Evolutionary conservation across 2,888 invertebrate genomes (phyloP), one percentile per base, ranked within the genome.

Genomic region (Apodemia zela): DNA sequence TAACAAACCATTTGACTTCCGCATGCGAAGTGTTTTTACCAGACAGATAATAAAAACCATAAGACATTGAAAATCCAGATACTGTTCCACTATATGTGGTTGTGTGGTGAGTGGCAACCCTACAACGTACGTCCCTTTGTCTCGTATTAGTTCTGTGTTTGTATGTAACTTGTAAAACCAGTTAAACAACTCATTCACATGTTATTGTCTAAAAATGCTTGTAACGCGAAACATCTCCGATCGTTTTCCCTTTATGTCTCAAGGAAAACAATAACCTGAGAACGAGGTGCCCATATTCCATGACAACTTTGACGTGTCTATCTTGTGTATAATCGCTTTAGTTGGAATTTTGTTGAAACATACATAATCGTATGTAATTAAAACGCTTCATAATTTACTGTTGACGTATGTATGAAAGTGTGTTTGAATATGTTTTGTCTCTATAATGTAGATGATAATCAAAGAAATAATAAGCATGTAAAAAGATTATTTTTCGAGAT

Each of bases 151-250:
- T 47, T 47, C 47, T 25, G 25, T 54, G 25, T 54, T 25, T 25
- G 25, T 54, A 54, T 47, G 17, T 3, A 17, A 47, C 47, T 47
- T 47, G 57, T 45, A 60, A 60, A 67, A 70, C 69, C 67, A 62
- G 70, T 70, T 63, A 60, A 60, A 63, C 64, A 63, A 59, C 66
- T 66, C 62, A 65, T 51, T 65, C 60, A 49, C 63, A 62, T 60
- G 61, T 63, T 63, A 67, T 64, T 60, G 65, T 67, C 60, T 62
- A 65, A 60, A 65, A 65, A 68, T 66, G 60, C 61, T 61, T 68
- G 65, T 64, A 59, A 66, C 64, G 66, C 58, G 42, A 67, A 63
- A 15, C 57, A 66, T 66, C 54, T 60, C 42, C 38, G 47, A 29
- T 15, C 35, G 63, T 35, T 47, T 47, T 47, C 64, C 66, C 65